These are phyloP conservation scores for Chloroceryle aenea DNA, from an alignment of 2,113 vertebrate genomes.

Conservation along the genomic window DNA sequence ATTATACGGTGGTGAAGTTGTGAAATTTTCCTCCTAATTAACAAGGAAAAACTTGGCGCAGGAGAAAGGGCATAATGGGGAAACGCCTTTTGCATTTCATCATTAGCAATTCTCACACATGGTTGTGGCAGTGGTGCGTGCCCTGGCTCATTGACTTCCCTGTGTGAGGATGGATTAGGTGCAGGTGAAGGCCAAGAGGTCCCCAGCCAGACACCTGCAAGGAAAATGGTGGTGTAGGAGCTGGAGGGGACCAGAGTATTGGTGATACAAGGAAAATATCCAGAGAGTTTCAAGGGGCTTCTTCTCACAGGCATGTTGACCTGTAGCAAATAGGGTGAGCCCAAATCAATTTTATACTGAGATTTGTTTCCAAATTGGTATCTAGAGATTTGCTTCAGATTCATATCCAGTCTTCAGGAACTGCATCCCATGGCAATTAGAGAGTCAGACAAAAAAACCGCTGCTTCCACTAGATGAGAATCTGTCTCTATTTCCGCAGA, in stretches of 20 bases:
- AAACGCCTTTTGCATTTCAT: not conserved
- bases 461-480: not conserved
- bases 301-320: not conserved
- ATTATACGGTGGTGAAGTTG: slow-evolving; percentile 32
- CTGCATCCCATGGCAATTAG: not conserved
- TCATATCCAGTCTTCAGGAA: not conserved
- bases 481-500: not conserved
- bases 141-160: not conserved
- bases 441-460: not conserved
- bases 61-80: not conserved
- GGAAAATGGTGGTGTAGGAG: not conserved
- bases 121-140: not conserved
- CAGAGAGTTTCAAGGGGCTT: not conserved
- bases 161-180: not conserved
- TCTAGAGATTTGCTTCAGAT: not conserved
- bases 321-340: not conserved
- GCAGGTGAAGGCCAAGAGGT: not conserved
- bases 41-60: not conserved
- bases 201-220: not conserved
- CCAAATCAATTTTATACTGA: not conserved
- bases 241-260: not conserved
- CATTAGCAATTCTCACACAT: not conserved
- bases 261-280: not conserved
- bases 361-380: slow-evolving; percentile 9
- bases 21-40: slow-evolving; percentile 57